Base-by-base conservation (phyloP, 30 jellyfish, hydroid and myxozoan species). In the Hydractinia symbiolongicarpus region DNA sequence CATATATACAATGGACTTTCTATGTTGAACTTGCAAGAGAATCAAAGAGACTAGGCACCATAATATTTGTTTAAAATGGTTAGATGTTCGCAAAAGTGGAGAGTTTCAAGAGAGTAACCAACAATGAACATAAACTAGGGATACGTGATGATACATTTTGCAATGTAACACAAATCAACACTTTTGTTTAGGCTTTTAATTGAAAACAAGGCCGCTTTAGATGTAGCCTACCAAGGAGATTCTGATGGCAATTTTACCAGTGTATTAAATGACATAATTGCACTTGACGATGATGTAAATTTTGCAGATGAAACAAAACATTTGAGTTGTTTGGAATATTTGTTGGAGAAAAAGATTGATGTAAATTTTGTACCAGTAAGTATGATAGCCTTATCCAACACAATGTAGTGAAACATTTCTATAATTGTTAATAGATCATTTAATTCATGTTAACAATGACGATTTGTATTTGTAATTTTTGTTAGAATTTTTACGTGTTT, bases 321-420 rank as follows among this genome's bases (percentile, higher is more conserved):
- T 0, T 15, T 52, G 17, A 89, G 90, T 53, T 81, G 85, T 21
- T 60, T 82, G 6, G 91, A 81, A 51, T 87, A 75, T 77, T 50
- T 87, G 5, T 61, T 87, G 20, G 81, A 64, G 14, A 87, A 81
- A 1, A 88, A 91, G 15, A 88, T 86, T 19, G 89, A 81, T 62
- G 72, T 87, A 40, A 82, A 87, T 55, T 78, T 87, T 56, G 40
- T 77, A 16, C 76, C 76, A 52, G 96, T 87, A 72, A 50, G 96
- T 77, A 4, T 61, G 40, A 66, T 50, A 73, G 11, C 56, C 55
- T 51, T 55, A 51, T 7, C 6, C 6, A 30, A 30, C 44, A 30
- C 44, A 30, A 30, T 6, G 86, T 73, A 10, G 78, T 21, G 61
- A 62, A 20, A 50, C 8, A 30, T 30, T 30, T 30, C 44, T 30